Percentiles rank a stretch among this genome's conserved stretches.
Evolutionary conservation across 2,113 vertebrate species (phyloP).

Genomic region (Proterorhinus semilunaris): DNA sequence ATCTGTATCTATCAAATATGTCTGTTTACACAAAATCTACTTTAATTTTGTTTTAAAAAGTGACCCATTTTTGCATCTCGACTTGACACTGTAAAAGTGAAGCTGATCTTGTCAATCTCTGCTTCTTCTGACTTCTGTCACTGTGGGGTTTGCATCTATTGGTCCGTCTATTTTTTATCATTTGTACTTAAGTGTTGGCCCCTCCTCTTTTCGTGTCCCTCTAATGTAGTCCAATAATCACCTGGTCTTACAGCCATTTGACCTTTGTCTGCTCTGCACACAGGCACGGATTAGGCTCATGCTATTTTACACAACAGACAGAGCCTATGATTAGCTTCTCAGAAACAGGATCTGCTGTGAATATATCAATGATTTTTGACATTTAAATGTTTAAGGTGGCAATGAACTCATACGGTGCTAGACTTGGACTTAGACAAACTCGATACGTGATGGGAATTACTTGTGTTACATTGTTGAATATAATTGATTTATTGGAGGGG

Average conservation of each 20-base stretch:
- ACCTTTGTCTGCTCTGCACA: slow-evolving; percentile 30
- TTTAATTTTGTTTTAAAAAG: slow-evolving; percentile 5
- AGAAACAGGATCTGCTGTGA: not conserved
- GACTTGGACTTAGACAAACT: too few relatives aligned
- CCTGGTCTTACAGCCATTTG: slow-evolving; percentile 40
- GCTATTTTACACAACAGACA: slow-evolving; percentile 37
- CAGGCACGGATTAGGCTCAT: slow-evolving; percentile 47
- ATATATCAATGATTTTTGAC: not conserved
- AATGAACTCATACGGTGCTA: not conserved
- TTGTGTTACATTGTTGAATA: too few relatives aligned
- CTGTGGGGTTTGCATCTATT: slow-evolving; percentile 37
- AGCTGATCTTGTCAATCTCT: slow-evolving; percentile 1
- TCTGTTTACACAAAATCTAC: slow-evolving; percentile 1
- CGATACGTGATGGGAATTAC: too few relatives aligned
- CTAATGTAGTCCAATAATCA: slow-evolving; percentile 57
- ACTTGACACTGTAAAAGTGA: not conserved
- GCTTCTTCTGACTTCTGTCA: slow-evolving; percentile 24
- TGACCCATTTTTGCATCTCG: slow-evolving; percentile 3
- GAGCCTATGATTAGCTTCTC: not conserved
- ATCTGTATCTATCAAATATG: not conserved
- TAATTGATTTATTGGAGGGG: too few relatives aligned
- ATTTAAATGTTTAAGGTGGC: not conserved
- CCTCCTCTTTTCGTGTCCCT: slow-evolving; percentile 25
- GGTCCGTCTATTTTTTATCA: slow-evolving; percentile 66
- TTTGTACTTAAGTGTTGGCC: slow-evolving; percentile 53